A percentile compares a stretch with the other conserved stretches of the same genome.
These are phyloP conservation scores for Cavia aperea DNA, from an alignment of 2,113 vertebrate species.

Conservation along the genomic window DNA sequence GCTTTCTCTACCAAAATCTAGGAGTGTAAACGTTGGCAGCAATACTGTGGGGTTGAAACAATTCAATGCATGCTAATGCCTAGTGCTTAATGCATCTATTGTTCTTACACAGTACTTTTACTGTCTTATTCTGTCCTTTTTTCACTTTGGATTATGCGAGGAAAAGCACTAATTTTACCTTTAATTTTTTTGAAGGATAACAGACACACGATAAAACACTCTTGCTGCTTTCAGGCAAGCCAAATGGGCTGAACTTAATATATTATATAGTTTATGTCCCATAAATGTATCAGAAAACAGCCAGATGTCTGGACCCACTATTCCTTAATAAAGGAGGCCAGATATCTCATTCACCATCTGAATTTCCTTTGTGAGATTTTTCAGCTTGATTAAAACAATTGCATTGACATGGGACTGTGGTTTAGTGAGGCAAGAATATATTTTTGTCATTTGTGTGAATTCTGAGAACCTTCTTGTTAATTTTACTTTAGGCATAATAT, in stretches of 20 bases:
- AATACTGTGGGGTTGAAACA: background rate
- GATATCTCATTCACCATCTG: background rate
- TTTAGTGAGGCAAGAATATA: background rate
- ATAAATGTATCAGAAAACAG: background rate
- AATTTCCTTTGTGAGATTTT: background rate
- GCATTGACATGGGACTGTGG: background rate
- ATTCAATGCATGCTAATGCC: background rate
- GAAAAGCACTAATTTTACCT: background rate
- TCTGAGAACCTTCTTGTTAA: background rate
- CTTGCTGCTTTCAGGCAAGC: background rate
- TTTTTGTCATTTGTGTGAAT: background rate
- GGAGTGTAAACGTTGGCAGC: background rate
- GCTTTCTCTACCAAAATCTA: background rate
- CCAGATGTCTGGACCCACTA: background rate
- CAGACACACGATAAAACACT: background rate
- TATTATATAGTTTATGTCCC: background rate
- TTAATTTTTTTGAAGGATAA: background rate
- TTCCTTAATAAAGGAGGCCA: background rate
- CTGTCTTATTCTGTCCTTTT: background rate
- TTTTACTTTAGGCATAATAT: conserved; percentile 9
- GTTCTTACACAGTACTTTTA: background rate
- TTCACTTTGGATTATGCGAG: background rate
- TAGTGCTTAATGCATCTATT: background rate
- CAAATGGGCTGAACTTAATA: background rate
- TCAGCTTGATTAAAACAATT: background rate